phyloP scores from a whole-genome alignment of 2,797 vertebrate species.

The Crax fasciolata region DNA sequence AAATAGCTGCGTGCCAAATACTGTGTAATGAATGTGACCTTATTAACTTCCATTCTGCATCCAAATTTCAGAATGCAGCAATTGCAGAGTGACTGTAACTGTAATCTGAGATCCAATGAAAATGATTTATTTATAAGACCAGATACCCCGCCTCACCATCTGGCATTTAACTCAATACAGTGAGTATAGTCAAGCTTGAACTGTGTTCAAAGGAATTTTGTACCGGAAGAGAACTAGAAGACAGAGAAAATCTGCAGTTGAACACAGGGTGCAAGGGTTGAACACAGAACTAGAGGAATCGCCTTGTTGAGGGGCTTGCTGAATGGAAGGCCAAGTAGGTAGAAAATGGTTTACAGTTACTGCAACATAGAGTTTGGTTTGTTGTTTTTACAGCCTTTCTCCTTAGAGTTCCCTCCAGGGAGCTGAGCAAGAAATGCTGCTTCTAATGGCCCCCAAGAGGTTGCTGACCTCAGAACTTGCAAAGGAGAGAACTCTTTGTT shows the following conservation, averaged over 20 bases:
- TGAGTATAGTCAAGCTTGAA: background rate
- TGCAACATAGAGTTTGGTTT: background rate
- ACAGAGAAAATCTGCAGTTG: background rate
- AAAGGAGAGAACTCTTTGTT: background rate
- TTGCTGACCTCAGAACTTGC: background rate
- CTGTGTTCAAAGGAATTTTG: background rate
- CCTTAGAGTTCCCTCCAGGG: background rate
- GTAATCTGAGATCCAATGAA: background rate
- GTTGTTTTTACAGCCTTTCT: background rate
- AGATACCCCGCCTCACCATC: background rate
- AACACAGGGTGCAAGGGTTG: background rate
- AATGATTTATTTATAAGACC: constrained; percentile 4
- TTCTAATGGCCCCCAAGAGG: background rate
- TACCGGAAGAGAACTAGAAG: background rate
- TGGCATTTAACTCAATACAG: background rate
- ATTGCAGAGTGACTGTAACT: background rate
- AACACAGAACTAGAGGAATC: background rate
- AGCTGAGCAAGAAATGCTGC: background rate
- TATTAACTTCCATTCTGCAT: background rate
- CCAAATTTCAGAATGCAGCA: background rate
- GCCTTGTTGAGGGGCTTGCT: background rate
- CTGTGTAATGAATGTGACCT: background rate
- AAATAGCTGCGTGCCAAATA: background rate
- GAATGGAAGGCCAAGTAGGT: background rate
- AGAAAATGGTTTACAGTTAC: background rate